These are phyloP conservation scores for Solea solea DNA, from an alignment of 2,113 vertebrate genomes.

Conservation along the genomic window DNA sequence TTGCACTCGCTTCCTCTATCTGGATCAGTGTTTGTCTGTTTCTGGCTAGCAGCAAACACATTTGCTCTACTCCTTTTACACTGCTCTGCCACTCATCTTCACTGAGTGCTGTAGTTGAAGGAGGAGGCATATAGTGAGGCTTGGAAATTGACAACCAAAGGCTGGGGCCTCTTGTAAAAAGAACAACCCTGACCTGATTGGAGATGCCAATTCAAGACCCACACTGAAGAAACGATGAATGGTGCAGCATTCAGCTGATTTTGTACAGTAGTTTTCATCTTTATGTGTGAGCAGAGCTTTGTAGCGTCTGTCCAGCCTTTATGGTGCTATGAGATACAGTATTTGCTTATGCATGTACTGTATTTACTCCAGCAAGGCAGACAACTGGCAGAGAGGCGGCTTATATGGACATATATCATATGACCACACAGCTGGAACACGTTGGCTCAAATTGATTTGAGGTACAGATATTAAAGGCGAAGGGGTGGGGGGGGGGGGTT, in stretches of 20 bases:
- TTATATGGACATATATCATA: constrained; percentile 12
- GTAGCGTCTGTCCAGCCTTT: not conserved
- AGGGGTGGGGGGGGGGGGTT: not conserved
- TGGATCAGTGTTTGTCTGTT: constrained; percentile 12
- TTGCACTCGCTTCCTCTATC: constrained; percentile 1
- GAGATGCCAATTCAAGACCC: constrained; percentile 33
- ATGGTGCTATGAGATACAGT: not conserved
- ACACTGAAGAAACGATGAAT: constrained; percentile 37
- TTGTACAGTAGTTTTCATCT: not conserved
- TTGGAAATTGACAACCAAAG: constrained; percentile 32
- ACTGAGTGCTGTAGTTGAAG: constrained; percentile 26
- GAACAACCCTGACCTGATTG: constrained; percentile 42
- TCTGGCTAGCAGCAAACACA: constrained; percentile 17
- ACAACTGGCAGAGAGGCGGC: not conserved
- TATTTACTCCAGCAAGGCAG: constrained; percentile 28
- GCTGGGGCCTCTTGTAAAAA: constrained; percentile 28
- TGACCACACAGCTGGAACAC: constrained; percentile 35
- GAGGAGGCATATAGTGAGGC: constrained; percentile 18
- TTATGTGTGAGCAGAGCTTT: constrained; percentile 20
- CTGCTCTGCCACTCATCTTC: constrained; percentile 15
- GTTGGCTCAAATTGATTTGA: constrained; percentile 45
- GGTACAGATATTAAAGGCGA: constrained; percentile 30
- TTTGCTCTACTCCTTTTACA: constrained; percentile 27
- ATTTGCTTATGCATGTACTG: constrained; percentile 28
- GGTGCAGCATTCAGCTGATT: constrained; percentile 14